Base-by-base conservation (phyloP, 2,113 vertebrate species). In the Nesogale talazaci region DNA sequence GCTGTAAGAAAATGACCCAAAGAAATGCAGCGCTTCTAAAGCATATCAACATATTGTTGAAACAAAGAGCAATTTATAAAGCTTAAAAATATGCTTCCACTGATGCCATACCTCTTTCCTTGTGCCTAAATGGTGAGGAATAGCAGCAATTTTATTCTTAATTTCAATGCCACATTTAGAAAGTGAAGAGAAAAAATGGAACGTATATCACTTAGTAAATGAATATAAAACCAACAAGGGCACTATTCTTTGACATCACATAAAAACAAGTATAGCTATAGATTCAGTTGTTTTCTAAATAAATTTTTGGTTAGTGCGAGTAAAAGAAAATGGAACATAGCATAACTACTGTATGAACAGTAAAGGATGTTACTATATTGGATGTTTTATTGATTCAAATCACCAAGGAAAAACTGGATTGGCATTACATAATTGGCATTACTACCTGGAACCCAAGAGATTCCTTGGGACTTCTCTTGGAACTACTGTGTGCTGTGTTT, bases 21-120 rank as follows among this genome's bases (percentile, higher is more conserved):
- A 77, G 52, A 90, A 88, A 78, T 15, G 67, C 63, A 81, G 38
- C 70, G 38, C 76, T 34, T 86, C 69, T 88, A 25, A 11, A 79
- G 46, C 75, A 83, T 74, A 67, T 16, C 14, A 12, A 59, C 22
- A 40, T 59, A 77, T 57, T 84, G 69, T 34, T 80, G 92, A 89
- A 92, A 86, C 38, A 92, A 94, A 89, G 46, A 67, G 19, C 17
- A 82, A 63, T 72, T 91, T 52, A 46, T 76, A 74, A 85, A 89
- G 89, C 36, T 93, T 77, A 70, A 81, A 90, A 65, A 86, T 74
- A 69, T 38, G 27, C 1, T 83, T 19, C 76, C 31, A 83, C 36
- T 93, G 40, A 65, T 72, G 52, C 70, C 70, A 4, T 16, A 86
- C 2, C 14, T 88, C 17, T 23, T 17, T 84, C 19, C 65, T 91